Evolutionary conservation across 1,140 invertebrate species (phyloP).

Genomic region (Bombus polaris): DNA sequence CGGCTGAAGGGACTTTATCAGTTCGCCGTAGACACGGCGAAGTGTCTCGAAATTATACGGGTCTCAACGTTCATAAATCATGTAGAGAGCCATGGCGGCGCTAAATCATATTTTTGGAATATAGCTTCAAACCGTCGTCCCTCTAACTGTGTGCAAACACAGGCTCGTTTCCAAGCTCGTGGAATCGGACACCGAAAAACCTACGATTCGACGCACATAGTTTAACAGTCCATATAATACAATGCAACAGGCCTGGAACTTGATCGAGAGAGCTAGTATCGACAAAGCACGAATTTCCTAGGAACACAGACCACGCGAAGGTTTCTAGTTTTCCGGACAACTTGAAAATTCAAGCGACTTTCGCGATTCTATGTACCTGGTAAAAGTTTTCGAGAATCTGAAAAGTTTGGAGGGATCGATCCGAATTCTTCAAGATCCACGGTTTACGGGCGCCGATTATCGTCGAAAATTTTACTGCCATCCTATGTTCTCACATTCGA

Average conservation of each 20-base stretch:
- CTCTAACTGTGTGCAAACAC: not conserved
- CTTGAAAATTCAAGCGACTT: not conserved
- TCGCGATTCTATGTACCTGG: not conserved
- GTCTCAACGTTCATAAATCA: conserved; percentile 22
- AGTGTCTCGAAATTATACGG: conserved; percentile 14
- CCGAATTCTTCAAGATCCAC: not conserved
- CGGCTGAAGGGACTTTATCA: conserved; percentile 13
- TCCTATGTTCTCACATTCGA: not conserved
- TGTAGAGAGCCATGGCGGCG: not conserved
- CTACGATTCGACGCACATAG: not conserved
- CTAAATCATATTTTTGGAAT: conserved; percentile 6
- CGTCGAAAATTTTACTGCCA: not conserved
- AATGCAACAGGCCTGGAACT: too few species aligned
- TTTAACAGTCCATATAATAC: too few species aligned
- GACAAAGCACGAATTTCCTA: too few species aligned
- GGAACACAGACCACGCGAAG: not conserved
- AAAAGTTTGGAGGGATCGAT: not conserved
- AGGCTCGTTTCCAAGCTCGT: not conserved
- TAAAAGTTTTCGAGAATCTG: not conserved
- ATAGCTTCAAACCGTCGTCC: not conserved
- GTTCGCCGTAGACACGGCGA: not conserved
- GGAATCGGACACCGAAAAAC: not conserved
- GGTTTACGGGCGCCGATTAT: too few species aligned
- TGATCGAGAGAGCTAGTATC: too few species aligned
- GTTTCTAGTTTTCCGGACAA: not conserved